Evolutionary conservation across 2,797 vertebrate species (phyloP), one percentile per base, ranked within the genome.

Genomic region (Protosalanx chinensis): DNA sequence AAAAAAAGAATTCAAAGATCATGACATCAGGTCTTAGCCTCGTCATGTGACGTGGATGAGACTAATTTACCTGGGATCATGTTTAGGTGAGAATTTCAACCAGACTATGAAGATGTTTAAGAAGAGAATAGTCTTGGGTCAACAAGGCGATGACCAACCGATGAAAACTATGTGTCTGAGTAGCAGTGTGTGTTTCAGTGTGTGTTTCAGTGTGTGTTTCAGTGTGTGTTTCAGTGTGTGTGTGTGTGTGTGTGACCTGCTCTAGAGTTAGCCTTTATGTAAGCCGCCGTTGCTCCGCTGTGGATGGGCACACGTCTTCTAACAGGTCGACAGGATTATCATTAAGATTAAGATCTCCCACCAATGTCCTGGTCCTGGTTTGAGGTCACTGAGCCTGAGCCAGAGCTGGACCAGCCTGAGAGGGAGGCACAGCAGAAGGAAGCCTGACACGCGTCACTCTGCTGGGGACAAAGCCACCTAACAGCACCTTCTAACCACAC

Each of bases 311-410:
- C 83, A 89, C 79, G 87, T 87, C 87, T 90, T 82, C 82, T 93
- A 89, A 93, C 90, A 91, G 85, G 85, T 81, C 87, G 84, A 65
- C 86, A 13, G 29, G 58, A 72, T 72, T 72, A 74, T 68, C 89
- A 87, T 91, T 91, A 92, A 80, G 79, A 88, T 89, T 93, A 91
- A n/a, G n/a, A 85, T 80, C 74, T 81, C 75, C 71, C 79, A n/a
- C n/a, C n/a, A n/a, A n/a, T 83, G 78, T 79, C 76, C 18, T 46
- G 84, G 82, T 75, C 69, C 82, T 74, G 72, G 75, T 77, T 70
- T 73, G 76, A 83, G 84, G 81, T 91, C 18, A n/a, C 51, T 6
- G 18, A n/a, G 51, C 15, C 51, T 53, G 51, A n/a, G 51, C 7
- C 18, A 64, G 64, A 58, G 62, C 18, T 20, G 30, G 10, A 58